phyloP scores from a whole-genome alignment of 2,888 invertebrate genomes.

The Morpho achilles region DNA sequence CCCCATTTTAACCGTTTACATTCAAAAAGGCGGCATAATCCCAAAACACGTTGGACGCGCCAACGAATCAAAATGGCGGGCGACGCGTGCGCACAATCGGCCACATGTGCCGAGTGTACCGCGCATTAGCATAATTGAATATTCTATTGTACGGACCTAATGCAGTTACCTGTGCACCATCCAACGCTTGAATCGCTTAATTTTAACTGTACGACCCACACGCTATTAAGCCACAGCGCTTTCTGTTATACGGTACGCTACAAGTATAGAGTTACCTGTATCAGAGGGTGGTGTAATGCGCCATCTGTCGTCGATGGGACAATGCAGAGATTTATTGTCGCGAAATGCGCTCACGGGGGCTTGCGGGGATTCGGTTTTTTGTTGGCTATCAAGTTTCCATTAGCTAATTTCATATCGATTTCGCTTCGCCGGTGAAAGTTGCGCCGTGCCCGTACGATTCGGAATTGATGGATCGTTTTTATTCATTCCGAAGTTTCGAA shows the following conservation, averaged over 20 bases:
- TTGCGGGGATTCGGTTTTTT: constrained; percentile 67
- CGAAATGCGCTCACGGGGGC: constrained; percentile 63
- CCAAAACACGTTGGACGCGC: constrained; percentile 33
- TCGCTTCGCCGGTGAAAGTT: constrained; percentile 53
- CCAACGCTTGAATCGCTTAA: constrained; percentile 35
- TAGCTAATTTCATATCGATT: constrained; percentile 76
- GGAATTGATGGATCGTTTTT: constrained; percentile 72
- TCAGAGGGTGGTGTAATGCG: constrained; percentile 43
- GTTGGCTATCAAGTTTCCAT: constrained; percentile 76
- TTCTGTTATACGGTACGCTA: constrained; percentile 24
- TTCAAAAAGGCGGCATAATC: constrained; percentile 50
- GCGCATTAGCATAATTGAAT: constrained; percentile 64
- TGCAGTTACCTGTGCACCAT: constrained; percentile 51
- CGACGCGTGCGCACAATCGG: constrained; percentile 56
- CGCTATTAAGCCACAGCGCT: constrained; percentile 35
- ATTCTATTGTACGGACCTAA: constrained; percentile 67
- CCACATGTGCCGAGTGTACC: constrained; percentile 48
- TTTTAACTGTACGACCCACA: constrained; percentile 15
- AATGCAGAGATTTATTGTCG: constrained; percentile 70
- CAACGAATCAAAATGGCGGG: constrained; percentile 43
- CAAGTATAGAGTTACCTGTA: constrained; percentile 67
- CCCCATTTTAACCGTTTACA: constrained; percentile 36
- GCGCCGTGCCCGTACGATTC: constrained; percentile 47
- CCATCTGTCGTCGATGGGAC: constrained; percentile 68
- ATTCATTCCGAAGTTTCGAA: constrained; percentile 59